phyloP scores from a whole-genome alignment of 2,888 invertebrate species.

The Clistopyga incitator region DNA sequence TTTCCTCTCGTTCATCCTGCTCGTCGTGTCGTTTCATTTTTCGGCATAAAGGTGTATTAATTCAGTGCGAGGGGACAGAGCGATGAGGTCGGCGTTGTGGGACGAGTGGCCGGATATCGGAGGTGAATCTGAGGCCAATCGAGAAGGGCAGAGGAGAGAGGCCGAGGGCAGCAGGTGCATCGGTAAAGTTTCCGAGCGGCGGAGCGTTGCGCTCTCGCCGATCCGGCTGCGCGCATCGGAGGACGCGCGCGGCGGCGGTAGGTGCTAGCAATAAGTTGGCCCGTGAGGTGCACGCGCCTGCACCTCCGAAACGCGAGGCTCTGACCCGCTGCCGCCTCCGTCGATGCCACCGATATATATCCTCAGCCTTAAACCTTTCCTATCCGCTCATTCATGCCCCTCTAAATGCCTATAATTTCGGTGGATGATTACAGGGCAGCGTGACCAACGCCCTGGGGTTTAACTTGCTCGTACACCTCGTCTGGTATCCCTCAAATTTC shows the following conservation, averaged over 20 bases:
- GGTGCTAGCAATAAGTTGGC: slow-evolving; percentile 61
- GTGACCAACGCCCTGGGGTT: slow-evolving; percentile 76
- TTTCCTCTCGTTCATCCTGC: not conserved
- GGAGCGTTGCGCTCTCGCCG: not conserved
- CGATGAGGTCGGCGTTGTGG: slow-evolving; percentile 47
- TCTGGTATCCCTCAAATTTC: slow-evolving; percentile 22
- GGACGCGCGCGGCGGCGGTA: slow-evolving; percentile 67
- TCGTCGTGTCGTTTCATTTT: slow-evolving; percentile 1
- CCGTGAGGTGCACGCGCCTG: slow-evolving; percentile 72
- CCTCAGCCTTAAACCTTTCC: slow-evolving; percentile 77
- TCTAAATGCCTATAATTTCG: slow-evolving; percentile 83
- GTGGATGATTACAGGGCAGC: slow-evolving; percentile 82
- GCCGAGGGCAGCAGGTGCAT: slow-evolving; percentile 67
- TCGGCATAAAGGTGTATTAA: not conserved
- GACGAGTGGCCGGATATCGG: slow-evolving; percentile 71
- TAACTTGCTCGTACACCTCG: slow-evolving; percentile 57
- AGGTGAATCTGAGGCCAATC: slow-evolving; percentile 76
- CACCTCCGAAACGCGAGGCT: slow-evolving; percentile 73
- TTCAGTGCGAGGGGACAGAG: slow-evolving; percentile 32
- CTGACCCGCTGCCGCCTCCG: slow-evolving; percentile 69
- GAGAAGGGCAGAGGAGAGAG: slow-evolving; percentile 52
- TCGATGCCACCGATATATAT: slow-evolving; percentile 80
- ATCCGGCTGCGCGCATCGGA: slow-evolving; percentile 64
- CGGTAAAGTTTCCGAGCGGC: slow-evolving; percentile 1
- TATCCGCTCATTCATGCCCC: slow-evolving; percentile 80